These are phyloP conservation scores for Stylophora pistillata DNA, from an alignment of 64 coral and sea anemone genomes.

Conservation along the genomic window DNA sequence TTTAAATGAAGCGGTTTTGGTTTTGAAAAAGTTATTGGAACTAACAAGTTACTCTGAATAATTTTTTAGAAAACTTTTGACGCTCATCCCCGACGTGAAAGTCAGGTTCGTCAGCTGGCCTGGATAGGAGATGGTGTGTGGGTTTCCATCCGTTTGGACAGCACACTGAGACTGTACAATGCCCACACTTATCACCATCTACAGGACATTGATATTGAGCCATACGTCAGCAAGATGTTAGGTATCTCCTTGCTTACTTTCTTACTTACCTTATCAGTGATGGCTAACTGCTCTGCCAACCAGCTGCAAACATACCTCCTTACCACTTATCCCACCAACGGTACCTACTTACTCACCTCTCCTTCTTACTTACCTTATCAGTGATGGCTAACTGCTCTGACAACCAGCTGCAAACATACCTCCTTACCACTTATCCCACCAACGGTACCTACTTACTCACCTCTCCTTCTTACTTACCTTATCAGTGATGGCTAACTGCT, in stretches of 20 bases:
- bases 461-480: no score
- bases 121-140: slow-evolving; percentile 99
- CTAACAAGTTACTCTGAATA: background rate
- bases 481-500: no score
- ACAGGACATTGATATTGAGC: slow-evolving; percentile 98
- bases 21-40: background rate
- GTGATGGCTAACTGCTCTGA: no score
- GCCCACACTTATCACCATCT: slow-evolving; percentile 92
- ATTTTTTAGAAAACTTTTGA: slow-evolving; percentile 95
- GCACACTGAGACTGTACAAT: slow-evolving; percentile 93
- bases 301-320: no score
- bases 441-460: no score
- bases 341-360: no score
- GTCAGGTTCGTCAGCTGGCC: slow-evolving; percentile 92
- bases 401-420: no score
- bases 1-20: no score
- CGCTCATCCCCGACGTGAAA: slow-evolving; percentile 95
- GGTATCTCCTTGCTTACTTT: background rate
- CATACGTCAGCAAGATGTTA: slow-evolving; percentile 92
- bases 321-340: no score
- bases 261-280: background rate
- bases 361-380: no score
- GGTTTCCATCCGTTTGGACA: slow-evolving; percentile 97
- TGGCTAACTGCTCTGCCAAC: no score
- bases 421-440: no score